Base-by-base conservation (phyloP, 2,113 vertebrate genomes). In the Shinisaurus crocodilurus region DNA sequence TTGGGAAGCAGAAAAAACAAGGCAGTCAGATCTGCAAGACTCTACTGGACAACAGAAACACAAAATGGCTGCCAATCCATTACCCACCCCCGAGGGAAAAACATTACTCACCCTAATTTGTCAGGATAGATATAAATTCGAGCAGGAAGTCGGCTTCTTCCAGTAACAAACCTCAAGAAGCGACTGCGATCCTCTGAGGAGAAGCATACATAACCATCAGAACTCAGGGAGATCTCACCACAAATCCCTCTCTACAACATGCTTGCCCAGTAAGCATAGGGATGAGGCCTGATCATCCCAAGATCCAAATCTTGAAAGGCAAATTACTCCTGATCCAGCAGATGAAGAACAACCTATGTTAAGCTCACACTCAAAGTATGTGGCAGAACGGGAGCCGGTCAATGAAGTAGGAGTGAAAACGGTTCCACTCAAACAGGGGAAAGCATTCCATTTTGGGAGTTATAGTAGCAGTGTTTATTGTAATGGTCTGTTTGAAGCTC, bases 131-230 rank as follows among this genome's bases (percentile, higher is more conserved):
- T 98, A 89, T 98, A 99, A 95, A 99, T 99, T 0, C 98, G 98
- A 1, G 99, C 98, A 15, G 99, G 99, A 93, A 99, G 99, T 77
- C 99, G 98, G 96, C 99, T 99, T 91, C 99, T 98, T 84, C 99
- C 99, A 0, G 99, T 99, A 90, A 99, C 99, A 96, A 99, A 99
- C 94, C 99, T 98, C 91, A 99, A 97, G 96, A 99, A 99, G 86
- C 99, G 98, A 96, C 99, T 99, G 63, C 99, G 98, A 95, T 99
- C 99, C 98, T 99, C 99, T 99, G 96, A 86, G 93, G 96, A 91
- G 91, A 94, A 82, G 84, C 79, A 91, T 93, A 70, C 82, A 96
- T 69, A 86, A 90, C 63, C 34, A 1, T 2, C 7, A 23, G 63
- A 76, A 16, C 4, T 48, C 2, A 12, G 29, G 48, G 81, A 20